A percentile compares a stretch with the other conserved stretches of the same genome.
These are phyloP conservation scores for Tragopan temminckii DNA, from an alignment of 2,797 vertebrate genomes.

Conservation along the genomic window DNA sequence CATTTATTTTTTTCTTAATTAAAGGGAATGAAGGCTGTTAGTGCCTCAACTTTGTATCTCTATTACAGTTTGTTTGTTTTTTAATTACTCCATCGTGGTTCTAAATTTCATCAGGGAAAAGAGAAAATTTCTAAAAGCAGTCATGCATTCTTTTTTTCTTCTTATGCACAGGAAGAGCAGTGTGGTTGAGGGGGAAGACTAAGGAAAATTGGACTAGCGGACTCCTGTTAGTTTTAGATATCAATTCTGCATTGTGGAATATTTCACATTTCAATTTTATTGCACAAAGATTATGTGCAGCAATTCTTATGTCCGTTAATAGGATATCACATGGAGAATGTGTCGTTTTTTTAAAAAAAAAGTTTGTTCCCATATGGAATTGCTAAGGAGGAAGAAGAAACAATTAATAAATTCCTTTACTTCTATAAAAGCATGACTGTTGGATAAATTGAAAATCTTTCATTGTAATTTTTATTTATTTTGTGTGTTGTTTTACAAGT, in stretches of 20 bases:
- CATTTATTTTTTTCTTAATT: background rate
- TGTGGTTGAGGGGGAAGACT: too few relatives aligned
- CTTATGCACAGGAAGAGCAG: rapidly evolving
- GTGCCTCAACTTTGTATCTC: background rate
- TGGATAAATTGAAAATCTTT: background rate
- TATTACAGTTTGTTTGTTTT: background rate
- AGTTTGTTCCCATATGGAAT: background rate
- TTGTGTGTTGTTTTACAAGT: background rate
- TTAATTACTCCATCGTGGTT: background rate
- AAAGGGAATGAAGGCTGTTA: background rate
- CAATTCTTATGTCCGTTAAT: background rate
- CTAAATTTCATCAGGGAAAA: background rate
- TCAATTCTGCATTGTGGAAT: background rate
- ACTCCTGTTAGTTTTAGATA: background rate
- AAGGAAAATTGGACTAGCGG: background rate
- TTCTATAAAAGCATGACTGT: background rate
- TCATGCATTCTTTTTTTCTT: background rate
- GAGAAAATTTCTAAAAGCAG: background rate
- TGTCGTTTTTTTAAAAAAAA: background rate
- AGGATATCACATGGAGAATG: rapidly evolving
- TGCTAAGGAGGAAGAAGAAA: background rate
- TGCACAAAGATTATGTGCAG: background rate
- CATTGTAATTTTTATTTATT: background rate
- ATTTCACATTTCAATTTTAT: background rate
- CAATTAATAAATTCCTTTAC: background rate